Base-by-base conservation (phyloP, 2,113 vertebrate genomes). In the Myrmecophaga tridactyla region DNA sequence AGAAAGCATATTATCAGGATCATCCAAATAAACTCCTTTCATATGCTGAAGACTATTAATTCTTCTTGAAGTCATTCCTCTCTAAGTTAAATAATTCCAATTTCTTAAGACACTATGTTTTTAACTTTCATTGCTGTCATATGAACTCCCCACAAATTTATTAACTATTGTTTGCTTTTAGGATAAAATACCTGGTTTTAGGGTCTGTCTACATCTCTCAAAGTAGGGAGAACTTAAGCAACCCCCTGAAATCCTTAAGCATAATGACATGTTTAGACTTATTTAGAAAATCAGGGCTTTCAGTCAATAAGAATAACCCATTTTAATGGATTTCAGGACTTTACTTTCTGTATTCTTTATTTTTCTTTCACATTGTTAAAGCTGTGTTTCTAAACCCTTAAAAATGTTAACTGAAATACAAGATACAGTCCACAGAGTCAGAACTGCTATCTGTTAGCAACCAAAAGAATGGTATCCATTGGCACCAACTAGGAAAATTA, bases 401-500 rank as follows among this genome's bases (percentile, higher is more conserved):
- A 89, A 81, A 80, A 94, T 41, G 39, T 78, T 91, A 86, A 86
- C 25, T 39, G 18, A 75, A 89, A 77, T 67, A 46, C 9, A 90
- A 75, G 25, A 72, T 63, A 34, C 62, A 86, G 93, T 85, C 60
- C 53, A 87, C 4, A 53, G 48, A 87, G 27, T 34, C 89, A 53
- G 41, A 93, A 63, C 14, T 92, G 10, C 20, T 67, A 1, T 92
- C 48, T 46, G 12, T 34, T 60, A 94, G 60, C n/a, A 92, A 48
- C 23, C 21, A 76, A 87, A 92, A 76, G 46, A 90, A 62, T 8
- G 23, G 34, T 63, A 88, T 51, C 80, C 48, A 80, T 5, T 72
- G 76, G 65, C n/a, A 90, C 34, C 39, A 95, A 93, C 63, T 72
- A 90, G 15, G 17, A 53, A 95, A 92, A 76, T 76, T 90, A 87